Percentiles rank a stretch among this genome's conserved stretches.
phyloP scores from a whole-genome alignment of 2,113 vertebrate species.

The Actenoides lindsayi region DNA sequence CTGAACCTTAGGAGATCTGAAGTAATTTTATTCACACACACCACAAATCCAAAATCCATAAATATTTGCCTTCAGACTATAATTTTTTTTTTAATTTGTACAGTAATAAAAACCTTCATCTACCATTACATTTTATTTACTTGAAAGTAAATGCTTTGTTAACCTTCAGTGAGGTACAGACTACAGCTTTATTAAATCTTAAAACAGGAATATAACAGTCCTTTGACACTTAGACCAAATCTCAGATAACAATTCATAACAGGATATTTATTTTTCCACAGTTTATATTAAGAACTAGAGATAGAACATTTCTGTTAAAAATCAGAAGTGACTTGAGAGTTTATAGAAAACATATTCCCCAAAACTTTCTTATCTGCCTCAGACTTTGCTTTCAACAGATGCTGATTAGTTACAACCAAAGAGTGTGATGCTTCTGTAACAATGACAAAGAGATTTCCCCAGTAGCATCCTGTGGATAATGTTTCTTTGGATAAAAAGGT shows the following conservation, averaged over 20 bases:
- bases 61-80: not conserved
- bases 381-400: not conserved
- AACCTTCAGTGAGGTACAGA: not conserved
- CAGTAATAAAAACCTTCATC: not conserved
- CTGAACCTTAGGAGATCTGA: not conserved
- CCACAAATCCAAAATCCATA: not conserved
- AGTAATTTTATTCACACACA: not conserved
- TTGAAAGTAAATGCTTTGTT: constrained; percentile 4
- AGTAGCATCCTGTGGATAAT: not conserved
- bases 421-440: not conserved
- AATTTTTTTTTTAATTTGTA: not conserved
- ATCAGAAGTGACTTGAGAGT: not conserved
- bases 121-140: not conserved
- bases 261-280: constrained; percentile 16
- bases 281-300: not conserved
- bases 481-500: not conserved
- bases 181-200: constrained; percentile 15
- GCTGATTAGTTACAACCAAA: not conserved
- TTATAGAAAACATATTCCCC: not conserved
- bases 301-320: not conserved
- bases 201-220: not conserved
- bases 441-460: not conserved
- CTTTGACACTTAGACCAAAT: not conserved
- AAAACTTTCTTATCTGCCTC: not conserved
- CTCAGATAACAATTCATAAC: not conserved